Conservation (phyloP, 2,797 vertebrate species). For the Acipenser ruthenus region DNA sequence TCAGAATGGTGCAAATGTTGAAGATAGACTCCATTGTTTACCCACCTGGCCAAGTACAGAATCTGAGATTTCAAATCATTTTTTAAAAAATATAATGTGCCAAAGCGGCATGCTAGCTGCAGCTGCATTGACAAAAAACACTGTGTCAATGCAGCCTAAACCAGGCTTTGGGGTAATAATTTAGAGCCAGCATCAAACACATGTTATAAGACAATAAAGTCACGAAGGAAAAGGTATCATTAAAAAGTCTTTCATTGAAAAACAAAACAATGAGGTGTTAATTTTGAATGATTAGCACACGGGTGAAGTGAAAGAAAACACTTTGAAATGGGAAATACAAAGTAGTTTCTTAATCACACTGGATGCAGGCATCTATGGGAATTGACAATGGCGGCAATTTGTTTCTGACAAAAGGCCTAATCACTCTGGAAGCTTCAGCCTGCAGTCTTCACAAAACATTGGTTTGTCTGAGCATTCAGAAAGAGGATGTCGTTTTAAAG, state of each 20-base stretch:
- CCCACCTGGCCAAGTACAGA: neutral
- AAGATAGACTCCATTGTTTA: neutral
- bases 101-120: neutral
- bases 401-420: slow-evolving; percentile 3
- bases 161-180: neutral
- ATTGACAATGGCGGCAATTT: neutral
- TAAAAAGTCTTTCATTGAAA: neutral
- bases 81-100: neutral
- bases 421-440: neutral
- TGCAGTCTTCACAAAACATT: neutral
- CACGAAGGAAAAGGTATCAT: neutral
- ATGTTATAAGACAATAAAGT: neutral
- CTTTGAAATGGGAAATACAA: neutral
- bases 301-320: neutral
- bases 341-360: neutral
- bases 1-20: neutral
- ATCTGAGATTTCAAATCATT: neutral
- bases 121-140: neutral
- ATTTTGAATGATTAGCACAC: slow-evolving; percentile 1
- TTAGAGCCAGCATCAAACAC: neutral
- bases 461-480: neutral
- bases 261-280: neutral
- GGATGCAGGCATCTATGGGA: neutral
- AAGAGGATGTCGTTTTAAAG: neutral
- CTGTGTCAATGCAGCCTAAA: neutral